Percentiles rank a stretch among this genome's conserved stretches.
phyloP scores from a whole-genome alignment of 1,140 invertebrate genomes.

The Camponotus pennsylvanicus region DNA sequence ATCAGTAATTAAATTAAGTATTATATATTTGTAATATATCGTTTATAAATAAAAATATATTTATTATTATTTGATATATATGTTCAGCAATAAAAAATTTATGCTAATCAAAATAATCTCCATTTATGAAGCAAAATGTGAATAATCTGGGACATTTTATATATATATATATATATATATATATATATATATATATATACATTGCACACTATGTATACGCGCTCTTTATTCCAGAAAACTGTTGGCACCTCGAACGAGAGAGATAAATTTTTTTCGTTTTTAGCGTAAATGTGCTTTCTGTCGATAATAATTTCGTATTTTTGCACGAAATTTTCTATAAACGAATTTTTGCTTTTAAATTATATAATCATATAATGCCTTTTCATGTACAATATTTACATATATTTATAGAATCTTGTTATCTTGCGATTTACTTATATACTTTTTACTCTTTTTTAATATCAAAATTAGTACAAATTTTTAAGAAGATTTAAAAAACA shows the following conservation, averaged over 20 bases:
- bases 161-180: background rate
- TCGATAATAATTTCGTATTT: slow-evolving; percentile 51
- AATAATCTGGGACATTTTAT: background rate
- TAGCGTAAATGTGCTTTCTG: slow-evolving; percentile 36
- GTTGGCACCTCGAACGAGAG: background rate
- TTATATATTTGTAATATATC: background rate
- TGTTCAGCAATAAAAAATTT: background rate
- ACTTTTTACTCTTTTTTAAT: background rate
- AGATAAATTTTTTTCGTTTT: slow-evolving; percentile 3
- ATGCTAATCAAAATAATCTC: background rate
- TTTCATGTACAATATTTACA: background rate
- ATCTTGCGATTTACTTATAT: background rate
- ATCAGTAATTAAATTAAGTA: background rate
- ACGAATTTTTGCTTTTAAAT: slow-evolving; percentile 30
- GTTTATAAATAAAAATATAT: background rate
- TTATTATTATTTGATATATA: background rate
- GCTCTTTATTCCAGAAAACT: background rate
- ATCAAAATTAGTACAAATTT: background rate
- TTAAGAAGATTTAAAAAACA: background rate
- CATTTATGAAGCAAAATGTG: background rate
- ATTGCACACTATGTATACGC: background rate
- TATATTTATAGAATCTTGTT: background rate
- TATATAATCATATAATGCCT: slow-evolving; percentile 11
- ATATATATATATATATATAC: background rate
- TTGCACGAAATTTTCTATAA: slow-evolving; percentile 4